Conservation (phyloP, 1,140 invertebrate species). For the Platyscapa corneri region DNA sequence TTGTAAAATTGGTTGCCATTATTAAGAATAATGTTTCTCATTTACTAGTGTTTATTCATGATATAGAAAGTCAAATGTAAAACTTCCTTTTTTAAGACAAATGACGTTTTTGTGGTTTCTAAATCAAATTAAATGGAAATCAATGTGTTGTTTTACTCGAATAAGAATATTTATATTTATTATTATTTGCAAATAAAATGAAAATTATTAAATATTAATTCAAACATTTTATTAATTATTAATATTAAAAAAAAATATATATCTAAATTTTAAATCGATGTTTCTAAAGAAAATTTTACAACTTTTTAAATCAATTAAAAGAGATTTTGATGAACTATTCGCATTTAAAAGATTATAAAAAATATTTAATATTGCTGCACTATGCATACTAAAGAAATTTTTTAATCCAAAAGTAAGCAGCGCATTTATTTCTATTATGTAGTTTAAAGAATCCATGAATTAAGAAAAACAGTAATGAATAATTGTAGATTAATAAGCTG, state of each 20-base stretch:
- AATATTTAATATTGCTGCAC: neutral
- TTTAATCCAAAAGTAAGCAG: conserved; percentile 23
- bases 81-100: neutral
- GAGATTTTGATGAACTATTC: neutral
- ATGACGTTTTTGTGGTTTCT: neutral
- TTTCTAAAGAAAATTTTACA: no score
- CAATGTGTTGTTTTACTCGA: neutral
- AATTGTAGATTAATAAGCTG: conserved; percentile 37
- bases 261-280: no score
- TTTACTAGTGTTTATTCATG: neutral
- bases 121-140: conserved; percentile 14
- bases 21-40: conserved; percentile 6
- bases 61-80: conserved; percentile 10
- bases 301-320: neutral
- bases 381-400: neutral
- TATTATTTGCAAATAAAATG: neutral
- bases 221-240: no score
- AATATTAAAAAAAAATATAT: neutral
- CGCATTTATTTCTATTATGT: conserved; percentile 8
- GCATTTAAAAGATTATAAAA: no score
- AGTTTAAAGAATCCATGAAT: conserved; percentile 14
- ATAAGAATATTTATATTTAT: neutral
- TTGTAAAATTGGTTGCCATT: neutral
- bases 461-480: conserved; percentile 14
- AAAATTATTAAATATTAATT: neutral